These are phyloP conservation scores for Salmo trutta DNA, from an alignment of 2,797 vertebrate species.

Conservation along the genomic window DNA sequence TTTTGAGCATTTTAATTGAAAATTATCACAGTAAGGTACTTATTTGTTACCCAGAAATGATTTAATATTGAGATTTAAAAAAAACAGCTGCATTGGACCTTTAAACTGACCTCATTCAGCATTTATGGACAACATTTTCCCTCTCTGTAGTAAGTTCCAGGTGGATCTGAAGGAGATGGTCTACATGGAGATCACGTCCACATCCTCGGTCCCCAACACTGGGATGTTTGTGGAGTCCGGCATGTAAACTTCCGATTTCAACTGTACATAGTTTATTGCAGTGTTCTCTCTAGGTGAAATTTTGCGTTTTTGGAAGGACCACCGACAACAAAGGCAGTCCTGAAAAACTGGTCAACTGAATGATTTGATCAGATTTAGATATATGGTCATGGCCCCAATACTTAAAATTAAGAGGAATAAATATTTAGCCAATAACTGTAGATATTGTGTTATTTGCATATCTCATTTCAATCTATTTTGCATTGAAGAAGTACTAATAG, in stretches of 20 bases:
- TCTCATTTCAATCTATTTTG: background rate
- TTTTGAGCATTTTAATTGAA: too few relatives aligned
- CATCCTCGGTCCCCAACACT: conserved; percentile 55
- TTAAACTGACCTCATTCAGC: too few relatives aligned
- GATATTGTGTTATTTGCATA: background rate
- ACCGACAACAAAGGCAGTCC: conserved; percentile 44
- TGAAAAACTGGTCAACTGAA: background rate
- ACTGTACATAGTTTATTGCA: too few relatives aligned
- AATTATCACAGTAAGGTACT: too few relatives aligned
- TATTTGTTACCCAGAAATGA: too few relatives aligned
- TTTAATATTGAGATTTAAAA: too few relatives aligned
- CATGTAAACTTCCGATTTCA: too few relatives aligned
- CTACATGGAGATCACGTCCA: conserved; percentile 69
- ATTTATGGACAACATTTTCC: background rate
- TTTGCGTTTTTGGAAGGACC: conserved; percentile 17
- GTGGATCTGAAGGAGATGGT: conserved; percentile 49
- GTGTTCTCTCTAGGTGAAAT: too few relatives aligned
- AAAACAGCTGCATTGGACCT: too few relatives aligned
- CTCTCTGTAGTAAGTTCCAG: background rate
- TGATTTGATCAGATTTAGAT: background rate
- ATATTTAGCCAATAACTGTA: too few relatives aligned
- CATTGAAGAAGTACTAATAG: background rate
- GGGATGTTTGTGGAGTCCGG: conserved; percentile 70
- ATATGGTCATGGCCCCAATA: background rate
- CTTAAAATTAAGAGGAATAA: background rate